A percentile compares a stretch with the other conserved stretches of the same genome.
Evolutionary conservation across 2,888 invertebrate genomes (phyloP).

Genomic region (Sceliomorpha sp.): DNA sequence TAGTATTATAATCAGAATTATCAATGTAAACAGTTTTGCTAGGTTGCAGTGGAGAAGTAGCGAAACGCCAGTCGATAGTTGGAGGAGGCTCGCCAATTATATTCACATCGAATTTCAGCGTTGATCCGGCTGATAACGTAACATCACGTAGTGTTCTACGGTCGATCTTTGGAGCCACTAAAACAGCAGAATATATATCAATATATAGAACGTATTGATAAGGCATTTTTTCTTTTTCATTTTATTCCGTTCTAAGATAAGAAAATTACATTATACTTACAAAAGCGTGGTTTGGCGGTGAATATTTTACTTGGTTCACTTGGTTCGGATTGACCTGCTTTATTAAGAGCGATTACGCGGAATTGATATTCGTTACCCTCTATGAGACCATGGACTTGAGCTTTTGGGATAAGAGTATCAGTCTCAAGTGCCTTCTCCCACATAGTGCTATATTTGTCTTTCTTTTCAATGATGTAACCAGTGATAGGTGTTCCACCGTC

Average conservation of each 20-base stretch:
- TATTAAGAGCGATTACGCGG: constrained; percentile 96
- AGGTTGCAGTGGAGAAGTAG: constrained; percentile 87
- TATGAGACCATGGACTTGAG: constrained; percentile 92
- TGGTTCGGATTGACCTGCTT: constrained; percentile 96
- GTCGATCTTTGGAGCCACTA: constrained; percentile 97
- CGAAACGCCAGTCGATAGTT: constrained; percentile 94
- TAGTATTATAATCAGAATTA: constrained; percentile 93
- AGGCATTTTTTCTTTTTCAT: constrained; percentile 5
- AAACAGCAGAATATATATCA: too few species aligned
- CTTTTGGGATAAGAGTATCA: constrained; percentile 86
- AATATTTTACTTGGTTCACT: constrained; percentile 93
- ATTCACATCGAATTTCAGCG: constrained; percentile 95
- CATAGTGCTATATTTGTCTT: constrained; percentile 93
- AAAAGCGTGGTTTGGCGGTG: constrained; percentile 91
- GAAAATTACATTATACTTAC: constrained; percentile 79
- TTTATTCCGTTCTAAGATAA: too few species aligned
- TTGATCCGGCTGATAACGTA: constrained; percentile 94
- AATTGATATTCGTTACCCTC: constrained; percentile 99
- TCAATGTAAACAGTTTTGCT: constrained; percentile 89
- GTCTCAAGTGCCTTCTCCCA: constrained; percentile 97
- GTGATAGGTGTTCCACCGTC: constrained; percentile 97
- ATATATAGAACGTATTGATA: constrained; percentile 7
- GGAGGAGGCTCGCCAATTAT: constrained; percentile 98
- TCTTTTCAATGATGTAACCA: constrained; percentile 95
- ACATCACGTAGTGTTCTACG: constrained; percentile 94